Evolutionary conservation across 2,888 invertebrate species (phyloP).

Genomic region (Barypeithes pellucidus): DNA sequence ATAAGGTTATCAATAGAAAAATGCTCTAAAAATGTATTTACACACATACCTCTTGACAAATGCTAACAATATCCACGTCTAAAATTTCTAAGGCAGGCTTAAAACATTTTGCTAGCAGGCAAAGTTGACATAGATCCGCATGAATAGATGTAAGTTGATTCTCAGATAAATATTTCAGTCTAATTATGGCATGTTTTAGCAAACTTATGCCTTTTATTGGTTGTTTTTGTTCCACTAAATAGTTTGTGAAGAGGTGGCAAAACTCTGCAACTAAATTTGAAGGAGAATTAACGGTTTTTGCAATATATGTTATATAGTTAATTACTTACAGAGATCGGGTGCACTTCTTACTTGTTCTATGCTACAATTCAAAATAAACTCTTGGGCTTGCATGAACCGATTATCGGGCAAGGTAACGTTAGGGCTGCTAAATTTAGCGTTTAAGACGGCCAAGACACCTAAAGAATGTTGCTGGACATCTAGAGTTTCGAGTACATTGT

Average conservation of each 20-base stretch:
- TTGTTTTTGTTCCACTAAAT: slow-evolving; percentile 84
- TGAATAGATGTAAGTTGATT: slow-evolving; percentile 95
- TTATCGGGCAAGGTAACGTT: slow-evolving; percentile 69
- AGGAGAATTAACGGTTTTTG: background rate
- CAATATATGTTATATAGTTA: background rate
- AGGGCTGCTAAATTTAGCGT: slow-evolving; percentile 82
- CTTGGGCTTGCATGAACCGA: slow-evolving; percentile 83
- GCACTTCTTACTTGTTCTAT: slow-evolving; percentile 92
- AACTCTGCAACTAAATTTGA: slow-evolving; percentile 85
- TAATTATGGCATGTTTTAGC: slow-evolving; percentile 87
- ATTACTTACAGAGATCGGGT: slow-evolving; percentile 85
- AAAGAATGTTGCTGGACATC: slow-evolving; percentile 94
- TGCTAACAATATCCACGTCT: slow-evolving; percentile 92
- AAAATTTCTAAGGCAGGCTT: slow-evolving; percentile 92
- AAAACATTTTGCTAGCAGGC: slow-evolving; percentile 92
- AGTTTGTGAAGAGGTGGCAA: slow-evolving; percentile 87
- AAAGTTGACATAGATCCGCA: slow-evolving; percentile 93
- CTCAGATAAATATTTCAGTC: slow-evolving; percentile 88
- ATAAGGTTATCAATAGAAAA: slow-evolving; percentile 36
- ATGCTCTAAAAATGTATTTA: background rate
- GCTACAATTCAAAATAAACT: slow-evolving; percentile 90
- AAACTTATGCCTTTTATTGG: slow-evolving; percentile 89
- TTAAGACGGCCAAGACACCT: slow-evolving; percentile 89
- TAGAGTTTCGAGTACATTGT: slow-evolving; percentile 92
- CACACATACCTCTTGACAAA: slow-evolving; percentile 83